Base-by-base conservation (phyloP, 1,140 invertebrate genomes). In the Gonioctena quinquepunctata region DNA sequence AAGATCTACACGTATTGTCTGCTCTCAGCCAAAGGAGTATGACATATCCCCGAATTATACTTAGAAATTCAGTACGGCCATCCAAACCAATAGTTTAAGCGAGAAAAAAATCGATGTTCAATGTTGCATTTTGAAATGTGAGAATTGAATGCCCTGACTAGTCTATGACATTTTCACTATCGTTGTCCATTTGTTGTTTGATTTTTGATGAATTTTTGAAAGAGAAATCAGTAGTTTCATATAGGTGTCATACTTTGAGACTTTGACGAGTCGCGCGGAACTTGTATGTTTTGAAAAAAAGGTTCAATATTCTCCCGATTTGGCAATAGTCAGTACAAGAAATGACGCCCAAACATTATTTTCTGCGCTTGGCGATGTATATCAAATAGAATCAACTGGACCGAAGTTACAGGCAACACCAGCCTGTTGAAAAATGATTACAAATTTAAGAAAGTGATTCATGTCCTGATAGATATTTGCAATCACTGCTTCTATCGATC, bases 101-200 rank as follows among this genome's bases (percentile, higher is more conserved):
- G 5, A 23, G 25, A 18, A 25, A 65, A 3, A 50, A 65, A 52
- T 65, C 25, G 62, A 65, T 65, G 62, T 65, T 65, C 27, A 65
- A 65, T 65, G 62, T 65, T 65, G 62, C 62, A 65, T 65, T 65
- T 65, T 65, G 62, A 65, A 52, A 65, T 65, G 62, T 65, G 62
- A 52, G 48, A n/a, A 65, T 65, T 54, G 33, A 50, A 65, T 50
- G 33, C 42, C 19, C 21, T 26, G 49, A 28, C 22, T 65, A 65
- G 42, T 50, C 42, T 50, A 21, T 42, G 1, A 48, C 23, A 21
- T 62, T 54, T 54, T 8, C 22, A 54, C 18, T 54, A 23, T 42
- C 23, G n/a, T 19, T 62, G 26, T 62, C 60, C 42, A 62, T 42
- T 62, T 27, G 60, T 42, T 62, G 60, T 48, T 62, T 62, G 60